These are phyloP conservation scores for Coracopsis vasa DNA, from an alignment of 2,113 vertebrate genomes.

Conservation along the genomic window DNA sequence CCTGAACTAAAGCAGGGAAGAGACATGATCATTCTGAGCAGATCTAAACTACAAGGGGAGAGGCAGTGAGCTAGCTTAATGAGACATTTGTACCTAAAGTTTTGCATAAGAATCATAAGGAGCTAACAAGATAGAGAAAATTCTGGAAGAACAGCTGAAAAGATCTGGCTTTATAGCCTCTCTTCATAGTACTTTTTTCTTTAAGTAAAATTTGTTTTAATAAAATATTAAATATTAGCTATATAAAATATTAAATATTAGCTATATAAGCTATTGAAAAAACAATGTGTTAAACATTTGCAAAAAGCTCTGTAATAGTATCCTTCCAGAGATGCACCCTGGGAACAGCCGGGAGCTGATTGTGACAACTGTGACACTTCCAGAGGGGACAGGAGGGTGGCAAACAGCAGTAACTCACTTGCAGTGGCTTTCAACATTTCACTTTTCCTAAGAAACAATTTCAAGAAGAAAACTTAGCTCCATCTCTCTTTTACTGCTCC, in stretches of 20 bases:
- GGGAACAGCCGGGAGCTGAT: background rate
- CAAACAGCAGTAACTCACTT: background rate
- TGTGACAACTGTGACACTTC: background rate
- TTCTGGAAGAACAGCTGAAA: background rate
- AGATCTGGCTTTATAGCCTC: background rate
- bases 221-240: background rate
- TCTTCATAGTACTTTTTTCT: background rate
- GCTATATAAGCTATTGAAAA: background rate
- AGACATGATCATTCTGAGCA: background rate
- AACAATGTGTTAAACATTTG: background rate
- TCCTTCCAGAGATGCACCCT: background rate
- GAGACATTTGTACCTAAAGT: background rate
- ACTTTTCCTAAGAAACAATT: background rate
- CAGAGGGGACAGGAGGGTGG: background rate
- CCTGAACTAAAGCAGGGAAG: background rate
- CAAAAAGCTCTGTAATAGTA: background rate
- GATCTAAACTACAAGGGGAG: background rate
- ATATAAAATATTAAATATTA: background rate
- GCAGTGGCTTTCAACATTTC: background rate
- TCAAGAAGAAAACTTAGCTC: background rate
- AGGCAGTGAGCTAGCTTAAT: background rate
- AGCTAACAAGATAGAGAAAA: background rate
- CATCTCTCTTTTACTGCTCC: background rate
- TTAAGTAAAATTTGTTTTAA: background rate
- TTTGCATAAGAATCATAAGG: background rate